Conservation (phyloP, 2,888 invertebrate genomes). For the Coelinius sp. region DNA sequence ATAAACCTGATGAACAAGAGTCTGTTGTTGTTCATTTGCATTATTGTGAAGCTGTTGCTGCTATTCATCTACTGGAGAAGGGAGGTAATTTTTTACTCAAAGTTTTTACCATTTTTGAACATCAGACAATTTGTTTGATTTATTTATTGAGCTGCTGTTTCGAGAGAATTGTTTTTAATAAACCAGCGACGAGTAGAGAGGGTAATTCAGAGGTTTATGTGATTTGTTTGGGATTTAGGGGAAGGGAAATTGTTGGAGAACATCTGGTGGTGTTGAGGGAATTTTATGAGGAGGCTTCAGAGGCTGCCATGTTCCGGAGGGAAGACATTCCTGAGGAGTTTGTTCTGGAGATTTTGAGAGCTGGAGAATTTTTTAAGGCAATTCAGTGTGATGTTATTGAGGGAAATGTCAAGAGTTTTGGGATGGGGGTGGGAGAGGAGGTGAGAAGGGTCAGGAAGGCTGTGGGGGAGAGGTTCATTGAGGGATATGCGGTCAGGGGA, state of each 20-base stretch:
- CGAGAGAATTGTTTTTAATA: constrained; percentile 81
- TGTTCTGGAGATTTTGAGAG: constrained; percentile 77
- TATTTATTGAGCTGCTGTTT: constrained; percentile 86
- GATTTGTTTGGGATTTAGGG: constrained; percentile 79
- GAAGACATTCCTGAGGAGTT: constrained; percentile 77
- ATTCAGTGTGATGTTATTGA: constrained; percentile 80
- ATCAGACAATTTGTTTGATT: constrained; percentile 83
- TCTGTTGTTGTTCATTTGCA: constrained; percentile 82
- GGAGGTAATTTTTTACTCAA: constrained; percentile 88
- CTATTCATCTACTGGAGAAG: constrained; percentile 78
- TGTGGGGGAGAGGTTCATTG: constrained; percentile 74
- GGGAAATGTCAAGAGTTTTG: constrained; percentile 77
- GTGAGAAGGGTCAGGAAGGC: constrained; percentile 48
- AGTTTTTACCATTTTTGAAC: constrained; percentile 92
- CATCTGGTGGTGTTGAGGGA: constrained; percentile 71
- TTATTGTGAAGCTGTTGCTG: constrained; percentile 86
- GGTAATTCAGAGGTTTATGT: constrained; percentile 96
- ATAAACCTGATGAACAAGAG: constrained; percentile 91
- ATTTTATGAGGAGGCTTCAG: constrained; percentile 70
- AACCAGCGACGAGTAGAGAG: constrained; percentile 93
- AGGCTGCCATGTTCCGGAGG: constrained; percentile 75
- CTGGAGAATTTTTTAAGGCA: constrained; percentile 78
- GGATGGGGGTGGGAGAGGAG: constrained; percentile 51
- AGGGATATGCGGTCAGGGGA: constrained; percentile 74
- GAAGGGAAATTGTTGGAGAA: constrained; percentile 67